phyloP scores from a whole-genome alignment of 2,888 invertebrate genomes.

The Spisula solida region DNA sequence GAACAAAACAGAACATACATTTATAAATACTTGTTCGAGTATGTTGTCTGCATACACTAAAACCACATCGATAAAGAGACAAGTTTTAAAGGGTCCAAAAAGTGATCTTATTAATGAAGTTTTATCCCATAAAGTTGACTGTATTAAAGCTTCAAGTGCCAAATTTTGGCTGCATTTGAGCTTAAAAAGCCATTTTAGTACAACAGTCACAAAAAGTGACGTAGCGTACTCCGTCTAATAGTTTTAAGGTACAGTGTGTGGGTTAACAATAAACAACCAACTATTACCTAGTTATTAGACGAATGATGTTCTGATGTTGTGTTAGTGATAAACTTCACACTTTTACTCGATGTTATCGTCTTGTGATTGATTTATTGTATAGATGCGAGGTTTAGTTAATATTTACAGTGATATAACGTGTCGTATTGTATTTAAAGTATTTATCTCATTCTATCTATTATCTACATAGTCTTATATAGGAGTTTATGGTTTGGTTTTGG shows the following conservation, averaged over 20 bases:
- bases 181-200: too few species aligned
- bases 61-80: background rate
- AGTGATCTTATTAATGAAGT: too few species aligned
- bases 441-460: background rate
- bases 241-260: too few species aligned
- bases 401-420: background rate
- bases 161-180: too few species aligned
- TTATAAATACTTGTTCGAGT: background rate
- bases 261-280: background rate
- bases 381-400: background rate
- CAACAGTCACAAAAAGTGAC: too few species aligned
- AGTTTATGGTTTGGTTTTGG: too few species aligned
- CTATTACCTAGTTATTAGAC: background rate
- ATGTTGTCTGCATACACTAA: background rate
- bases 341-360: background rate
- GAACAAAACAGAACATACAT: background rate
- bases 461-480: background rate
- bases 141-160: too few species aligned
- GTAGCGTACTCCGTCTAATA: too few species aligned
- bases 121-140: too few species aligned
- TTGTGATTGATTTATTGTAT: background rate
- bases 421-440: background rate
- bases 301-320: background rate
- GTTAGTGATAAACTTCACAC: background rate
- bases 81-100: background rate